Conservation (phyloP, 2,888 invertebrate genomes). For the Poecilobothrus nobilitatus region DNA sequence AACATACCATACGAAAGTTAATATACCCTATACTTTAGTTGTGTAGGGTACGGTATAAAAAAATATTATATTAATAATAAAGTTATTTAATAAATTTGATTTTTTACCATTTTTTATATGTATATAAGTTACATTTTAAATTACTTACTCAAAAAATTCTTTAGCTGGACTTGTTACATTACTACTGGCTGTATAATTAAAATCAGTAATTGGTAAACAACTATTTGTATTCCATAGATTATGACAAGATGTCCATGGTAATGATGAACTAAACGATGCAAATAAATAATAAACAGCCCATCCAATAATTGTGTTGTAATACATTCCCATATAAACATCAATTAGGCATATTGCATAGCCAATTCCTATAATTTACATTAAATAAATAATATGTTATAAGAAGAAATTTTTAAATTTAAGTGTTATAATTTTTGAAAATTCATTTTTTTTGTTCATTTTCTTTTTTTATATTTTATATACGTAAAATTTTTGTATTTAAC, state of each 20-base stretch:
- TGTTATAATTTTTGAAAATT: background rate
- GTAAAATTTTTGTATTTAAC: too few relatives aligned
- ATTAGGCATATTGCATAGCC: slow-evolving; percentile 95
- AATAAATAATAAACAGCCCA: slow-evolving; percentile 90
- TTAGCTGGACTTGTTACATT: slow-evolving; percentile 63
- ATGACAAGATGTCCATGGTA: slow-evolving; percentile 82
- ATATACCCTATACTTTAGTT: too few relatives aligned
- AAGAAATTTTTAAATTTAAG: background rate
- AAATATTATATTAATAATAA: too few relatives aligned
- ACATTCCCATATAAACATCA: slow-evolving; percentile 92
- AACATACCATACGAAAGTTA: too few relatives aligned
- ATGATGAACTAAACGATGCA: slow-evolving; percentile 67
- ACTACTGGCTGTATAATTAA: slow-evolving; percentile 48
- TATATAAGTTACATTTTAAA: too few relatives aligned
- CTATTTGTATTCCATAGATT: slow-evolving; percentile 78
- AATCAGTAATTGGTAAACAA: slow-evolving; percentile 59
- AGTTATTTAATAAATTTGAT: too few relatives aligned
- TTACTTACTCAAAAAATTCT: slow-evolving; percentile 81
- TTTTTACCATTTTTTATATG: too few relatives aligned
- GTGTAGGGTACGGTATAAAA: too few relatives aligned
- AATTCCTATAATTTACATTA: slow-evolving; percentile 56
- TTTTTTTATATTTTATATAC: too few relatives aligned
- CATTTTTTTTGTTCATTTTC: too few relatives aligned
- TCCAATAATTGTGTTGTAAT: slow-evolving; percentile 94
- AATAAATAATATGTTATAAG: background rate